Base-by-base conservation (phyloP, 2,797 vertebrate genomes). In the Ctenochaetus hawaiiensis region DNA sequence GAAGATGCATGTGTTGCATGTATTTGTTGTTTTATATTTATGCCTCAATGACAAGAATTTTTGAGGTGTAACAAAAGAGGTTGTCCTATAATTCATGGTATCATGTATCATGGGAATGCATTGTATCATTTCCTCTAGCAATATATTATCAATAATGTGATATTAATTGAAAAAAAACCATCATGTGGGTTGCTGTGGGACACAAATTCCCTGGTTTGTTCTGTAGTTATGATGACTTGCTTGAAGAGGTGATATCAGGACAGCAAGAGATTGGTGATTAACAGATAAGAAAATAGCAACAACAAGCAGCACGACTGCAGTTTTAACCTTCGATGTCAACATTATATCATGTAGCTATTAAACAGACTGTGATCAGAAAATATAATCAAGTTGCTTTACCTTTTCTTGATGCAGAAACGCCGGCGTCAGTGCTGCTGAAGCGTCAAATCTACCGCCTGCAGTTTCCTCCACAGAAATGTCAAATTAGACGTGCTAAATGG, bases 401-500 rank as follows among this genome's bases (percentile, higher is more conserved):
- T 72, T 64, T 5, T 4, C 44, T 44, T 13, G 57, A 30, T 20
- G 77, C 51, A 65, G 66, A 64, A 60, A 80, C 70, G 75, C 73
- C 80, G 49, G 68, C 79, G 8, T 47, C 76, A 37, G 18, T n/a
- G 54, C 72, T 49, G 80, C 80, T 77, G 72, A 81, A 79, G 87
- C 80, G 47, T 81, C 85, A 85, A 84, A 89, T 86, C 85, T 72
- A 67, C 67, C 65, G 64, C 86, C 91, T 79, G 84, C 88, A 83
- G 87, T 88, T 30, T 85, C 72, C 68, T 82, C 76, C 67, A 51
- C 77, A 83, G 75, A 89, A 91, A 91, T 89, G 90, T 89, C 87
- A 84, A 83, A 90, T 88, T 80, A 89, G 83, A 84, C 68, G 64
- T 80, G 88, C 91, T 89, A 90, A 91, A 89, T 83, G 82, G 83